phyloP scores from a whole-genome alignment of 2,888 invertebrate genomes.

The Alviniconcha strummeri region DNA sequence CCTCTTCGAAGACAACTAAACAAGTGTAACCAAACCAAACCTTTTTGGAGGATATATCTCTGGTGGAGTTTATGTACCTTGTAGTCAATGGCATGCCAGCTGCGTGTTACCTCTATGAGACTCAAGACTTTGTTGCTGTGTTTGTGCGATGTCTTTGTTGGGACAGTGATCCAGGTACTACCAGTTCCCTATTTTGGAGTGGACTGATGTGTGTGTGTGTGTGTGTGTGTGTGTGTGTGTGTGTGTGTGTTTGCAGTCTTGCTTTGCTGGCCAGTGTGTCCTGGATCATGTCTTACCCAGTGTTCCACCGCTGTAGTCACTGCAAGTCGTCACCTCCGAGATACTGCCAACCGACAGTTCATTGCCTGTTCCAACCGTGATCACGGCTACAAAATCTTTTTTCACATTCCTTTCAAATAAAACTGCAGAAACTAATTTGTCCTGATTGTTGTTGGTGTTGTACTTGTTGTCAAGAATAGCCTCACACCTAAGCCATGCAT shows the following conservation, averaged over 20 bases:
- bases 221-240: not conserved
- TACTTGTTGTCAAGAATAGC: too few relatives aligned
- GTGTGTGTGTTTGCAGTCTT: slow-evolving; percentile 7
- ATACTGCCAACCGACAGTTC: too few relatives aligned
- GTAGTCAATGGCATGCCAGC: not conserved
- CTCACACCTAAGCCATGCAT: too few relatives aligned
- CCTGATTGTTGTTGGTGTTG: too few relatives aligned
- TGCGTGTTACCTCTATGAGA: too few relatives aligned
- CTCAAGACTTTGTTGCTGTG: not conserved
- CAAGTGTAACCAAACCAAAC: too few relatives aligned
- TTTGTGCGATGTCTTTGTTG: not conserved
- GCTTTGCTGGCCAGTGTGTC: slow-evolving; percentile 12
- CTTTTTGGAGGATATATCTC: not conserved
- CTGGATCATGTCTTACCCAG: not conserved
- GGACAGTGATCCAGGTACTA: too few relatives aligned
- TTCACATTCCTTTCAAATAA: not conserved
- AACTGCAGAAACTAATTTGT: too few relatives aligned
- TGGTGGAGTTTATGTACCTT: not conserved
- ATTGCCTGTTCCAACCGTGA: not conserved
- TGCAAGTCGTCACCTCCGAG: too few relatives aligned
- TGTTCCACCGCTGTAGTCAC: not conserved
- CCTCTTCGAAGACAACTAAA: too few relatives aligned
- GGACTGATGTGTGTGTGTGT: too few relatives aligned
- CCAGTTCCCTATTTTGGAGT: not conserved
- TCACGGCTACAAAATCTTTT: not conserved